Base-by-base conservation (phyloP, 1,140 invertebrate genomes). In the Anoplophora glabripennis region DNA sequence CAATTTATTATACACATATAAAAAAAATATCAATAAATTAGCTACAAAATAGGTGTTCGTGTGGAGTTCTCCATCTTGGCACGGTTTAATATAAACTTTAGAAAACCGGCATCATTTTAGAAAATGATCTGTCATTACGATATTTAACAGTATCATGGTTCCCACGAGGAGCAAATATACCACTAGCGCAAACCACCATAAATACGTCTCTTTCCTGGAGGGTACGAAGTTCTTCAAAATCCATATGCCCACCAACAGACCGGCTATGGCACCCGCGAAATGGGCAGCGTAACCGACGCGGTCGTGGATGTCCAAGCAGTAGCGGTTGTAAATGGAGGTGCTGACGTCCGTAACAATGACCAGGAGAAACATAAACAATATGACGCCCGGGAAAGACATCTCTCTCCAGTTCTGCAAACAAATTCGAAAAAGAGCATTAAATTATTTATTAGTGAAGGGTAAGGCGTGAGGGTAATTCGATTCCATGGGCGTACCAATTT, bases 231-330 rank as follows among this genome's bases (percentile, higher is more conserved):
- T 98, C 21, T 92, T 83, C 1, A 98, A 79, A 0, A 94, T 86
- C 28, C 92, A 88, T 41, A 98, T 88, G n/a, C 95, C 96, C n/a
- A 98, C 87, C 1, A 97, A 82, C 1, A 98, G 79, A n/a, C 72
- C 81, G 17, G 91, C 90, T 1, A 94, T 62, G 3, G 90, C 92
- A 41, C 93, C 93, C 48, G 87, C 89, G 17, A 95, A 76, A 78
- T 98, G 95, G 9, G 94, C 94, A 4, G 88, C 88, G 72, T 96
- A 96, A 8, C 90, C 91, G 42, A 92, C 86, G 71, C 87, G 82
- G 15, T 82, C 74, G 2, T 67, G 15, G 10, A 82, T 71, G 52
- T 84, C 78, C n/a, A 80, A 76, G 15, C 84, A 76, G 70, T 93
- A 93, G 5, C 91, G 81, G 66, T 86, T 83, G 72, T 92, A 88